Conservation (phyloP, 2,113 vertebrate species). For the Bos javanicus region DNA sequence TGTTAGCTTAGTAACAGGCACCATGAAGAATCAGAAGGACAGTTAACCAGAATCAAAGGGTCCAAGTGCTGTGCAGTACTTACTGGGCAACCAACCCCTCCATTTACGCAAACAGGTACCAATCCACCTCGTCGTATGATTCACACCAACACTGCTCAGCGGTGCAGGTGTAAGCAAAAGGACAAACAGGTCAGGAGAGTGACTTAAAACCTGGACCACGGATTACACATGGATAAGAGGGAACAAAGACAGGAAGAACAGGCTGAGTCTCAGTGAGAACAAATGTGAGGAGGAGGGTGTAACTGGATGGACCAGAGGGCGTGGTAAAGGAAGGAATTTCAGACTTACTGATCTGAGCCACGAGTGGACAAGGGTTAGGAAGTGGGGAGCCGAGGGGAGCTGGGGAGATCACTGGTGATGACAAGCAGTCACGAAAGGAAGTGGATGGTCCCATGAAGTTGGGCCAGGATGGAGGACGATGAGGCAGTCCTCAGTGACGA, state of each 20-base stretch:
- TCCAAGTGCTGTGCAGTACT: no score
- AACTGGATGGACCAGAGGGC: fast-evolving
- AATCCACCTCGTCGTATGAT: fast-evolving
- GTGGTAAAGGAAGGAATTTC: not conserved
- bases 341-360: not conserved
- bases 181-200: not conserved
- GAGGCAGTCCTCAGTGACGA: not conserved
- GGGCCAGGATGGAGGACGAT: not conserved
- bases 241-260: not conserved
- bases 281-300: not conserved
- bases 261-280: not conserved
- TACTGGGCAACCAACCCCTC: not conserved
- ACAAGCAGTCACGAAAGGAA: not conserved
- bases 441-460: not conserved
- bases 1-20: not conserved
- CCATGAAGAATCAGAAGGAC: not conserved
- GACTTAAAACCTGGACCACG: not conserved
- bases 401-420: not conserved
- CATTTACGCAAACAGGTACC: not conserved
- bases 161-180: not conserved
- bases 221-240: not conserved
- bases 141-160: not conserved
- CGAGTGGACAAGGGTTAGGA: not conserved
- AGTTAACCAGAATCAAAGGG: not conserved
- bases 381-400: no score